A percentile compares a stretch with the other conserved stretches of the same genome.
These are phyloP conservation scores for Penaeus japonicus DNA, from an alignment of 1,140 invertebrate species.

Conservation along the genomic window DNA sequence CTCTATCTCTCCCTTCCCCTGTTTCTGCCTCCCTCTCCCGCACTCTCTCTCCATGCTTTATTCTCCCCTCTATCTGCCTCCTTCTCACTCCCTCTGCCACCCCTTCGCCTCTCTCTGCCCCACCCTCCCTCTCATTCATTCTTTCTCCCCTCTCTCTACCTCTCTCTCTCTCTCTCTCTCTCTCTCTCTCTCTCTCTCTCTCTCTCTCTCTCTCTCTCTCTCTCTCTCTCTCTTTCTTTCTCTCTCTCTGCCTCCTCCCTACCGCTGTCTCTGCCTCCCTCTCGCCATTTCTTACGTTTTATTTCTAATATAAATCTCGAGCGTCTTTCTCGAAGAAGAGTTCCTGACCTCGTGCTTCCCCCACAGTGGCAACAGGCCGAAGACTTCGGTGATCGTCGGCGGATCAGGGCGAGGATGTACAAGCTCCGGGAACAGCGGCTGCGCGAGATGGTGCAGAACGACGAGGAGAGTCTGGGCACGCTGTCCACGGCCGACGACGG, in stretches of 20 bases:
- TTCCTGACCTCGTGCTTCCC: slow-evolving; percentile 36
- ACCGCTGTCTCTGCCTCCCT: neutral
- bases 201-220: too few species aligned
- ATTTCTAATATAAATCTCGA: neutral
- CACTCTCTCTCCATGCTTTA: too few species aligned
- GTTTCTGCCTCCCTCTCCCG: too few species aligned
- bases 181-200: too few species aligned
- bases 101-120: too few species aligned
- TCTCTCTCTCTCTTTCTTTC: too few species aligned
- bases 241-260: neutral
- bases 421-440: slow-evolving; percentile 79
- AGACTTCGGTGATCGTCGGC: slow-evolving; percentile 83
- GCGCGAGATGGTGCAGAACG: slow-evolving; percentile 66
- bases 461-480: slow-evolving; percentile 55
- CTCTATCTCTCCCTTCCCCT: too few species aligned
- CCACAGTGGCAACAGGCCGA: slow-evolving; percentile 84
- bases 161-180: too few species aligned
- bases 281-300: neutral
- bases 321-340: neutral
- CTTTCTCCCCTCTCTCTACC: neutral
- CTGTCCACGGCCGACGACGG: slow-evolving; percentile 33
- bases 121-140: neutral
- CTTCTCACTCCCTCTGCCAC: too few species aligned
- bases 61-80: too few species aligned
- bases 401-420: slow-evolving; percentile 84